A percentile compares a stretch with the other conserved stretches of the same genome.
Evolutionary conservation across 53 echinoderm and acorn worm species (phyloP).

Genomic region (Crossaster papposus): DNA sequence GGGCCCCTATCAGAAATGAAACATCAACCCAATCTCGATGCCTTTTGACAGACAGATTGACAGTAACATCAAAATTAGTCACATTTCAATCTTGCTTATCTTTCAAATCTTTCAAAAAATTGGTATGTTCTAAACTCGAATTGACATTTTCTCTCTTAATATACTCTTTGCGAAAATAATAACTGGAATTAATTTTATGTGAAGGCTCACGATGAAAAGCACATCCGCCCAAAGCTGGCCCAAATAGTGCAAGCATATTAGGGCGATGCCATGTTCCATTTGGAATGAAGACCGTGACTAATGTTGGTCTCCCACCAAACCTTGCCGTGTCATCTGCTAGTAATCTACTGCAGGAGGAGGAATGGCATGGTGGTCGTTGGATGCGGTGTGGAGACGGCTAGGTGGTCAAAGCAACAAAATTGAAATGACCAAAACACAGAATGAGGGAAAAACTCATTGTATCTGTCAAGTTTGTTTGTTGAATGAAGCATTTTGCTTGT

Average conservation of each 20-base stretch:
- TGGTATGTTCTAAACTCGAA: neutral
- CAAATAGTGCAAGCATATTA: conserved; percentile 35
- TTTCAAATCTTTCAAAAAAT: too few species aligned
- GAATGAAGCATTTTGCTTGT: neutral
- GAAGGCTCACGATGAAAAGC: conserved; percentile 34
- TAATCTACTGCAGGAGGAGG: conserved; percentile 16
- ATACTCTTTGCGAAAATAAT: conserved; percentile 16
- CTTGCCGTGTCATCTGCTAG: conserved; percentile 27
- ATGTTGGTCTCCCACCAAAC: neutral
- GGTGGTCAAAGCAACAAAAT: neutral
- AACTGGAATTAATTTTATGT: conserved; percentile 8
- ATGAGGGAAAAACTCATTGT: neutral
- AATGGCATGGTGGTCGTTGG: conserved; percentile 2
- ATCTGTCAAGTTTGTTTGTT: neutral
- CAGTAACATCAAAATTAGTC: neutral
- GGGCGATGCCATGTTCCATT: conserved; percentile 27
- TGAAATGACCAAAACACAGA: neutral
- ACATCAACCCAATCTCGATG: neutral
- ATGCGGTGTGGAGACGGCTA: neutral
- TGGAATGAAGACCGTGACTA: conserved; percentile 19
- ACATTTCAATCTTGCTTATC: neutral
- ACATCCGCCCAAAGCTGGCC: conserved; percentile 3
- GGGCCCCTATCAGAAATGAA: neutral
- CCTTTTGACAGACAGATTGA: neutral
- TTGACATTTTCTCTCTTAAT: neutral